Conservation (phyloP, 1,140 invertebrate species). For the Olivierus martensii region DNA sequence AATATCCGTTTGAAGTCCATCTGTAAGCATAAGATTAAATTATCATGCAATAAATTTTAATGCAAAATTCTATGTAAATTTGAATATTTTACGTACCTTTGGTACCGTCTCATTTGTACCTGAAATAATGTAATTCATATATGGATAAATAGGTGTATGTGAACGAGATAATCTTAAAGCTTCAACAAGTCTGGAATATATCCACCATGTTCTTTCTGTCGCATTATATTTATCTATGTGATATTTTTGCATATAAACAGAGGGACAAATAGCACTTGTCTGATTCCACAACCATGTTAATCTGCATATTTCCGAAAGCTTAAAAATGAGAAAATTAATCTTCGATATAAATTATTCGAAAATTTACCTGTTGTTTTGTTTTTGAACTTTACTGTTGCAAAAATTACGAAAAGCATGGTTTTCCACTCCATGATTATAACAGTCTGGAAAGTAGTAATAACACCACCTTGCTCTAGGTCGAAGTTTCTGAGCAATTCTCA, state of each 20-base stretch:
- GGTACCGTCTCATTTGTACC: too few species aligned
- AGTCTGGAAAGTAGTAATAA: constrained; percentile 6
- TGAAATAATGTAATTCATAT: too few species aligned
- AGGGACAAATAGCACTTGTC: constrained; percentile 1
- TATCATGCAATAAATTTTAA: too few species aligned
- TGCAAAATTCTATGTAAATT: too few species aligned
- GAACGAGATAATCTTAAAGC: neutral
- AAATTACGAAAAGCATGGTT: neutral
- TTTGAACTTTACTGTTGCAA: neutral
- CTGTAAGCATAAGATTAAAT: neutral
- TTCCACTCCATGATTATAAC: constrained; percentile 2
- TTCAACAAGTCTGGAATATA: neutral
- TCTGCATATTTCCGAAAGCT: too few species aligned
- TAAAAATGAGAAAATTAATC: too few species aligned
- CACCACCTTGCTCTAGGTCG: neutral
- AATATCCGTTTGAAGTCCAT: neutral
- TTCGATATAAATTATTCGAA: neutral
- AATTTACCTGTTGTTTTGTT: constrained; percentile 2
- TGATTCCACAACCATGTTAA: constrained; percentile 1
- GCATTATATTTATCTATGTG: neutral
- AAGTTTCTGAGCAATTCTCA: neutral
- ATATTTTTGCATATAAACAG: neutral
- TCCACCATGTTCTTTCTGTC: constrained; percentile 1
- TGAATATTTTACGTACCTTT: too few species aligned
- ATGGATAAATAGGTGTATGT: too few species aligned